Conservation (phyloP, 2,888 invertebrate species). For the Toxonevra muliebris region DNA sequence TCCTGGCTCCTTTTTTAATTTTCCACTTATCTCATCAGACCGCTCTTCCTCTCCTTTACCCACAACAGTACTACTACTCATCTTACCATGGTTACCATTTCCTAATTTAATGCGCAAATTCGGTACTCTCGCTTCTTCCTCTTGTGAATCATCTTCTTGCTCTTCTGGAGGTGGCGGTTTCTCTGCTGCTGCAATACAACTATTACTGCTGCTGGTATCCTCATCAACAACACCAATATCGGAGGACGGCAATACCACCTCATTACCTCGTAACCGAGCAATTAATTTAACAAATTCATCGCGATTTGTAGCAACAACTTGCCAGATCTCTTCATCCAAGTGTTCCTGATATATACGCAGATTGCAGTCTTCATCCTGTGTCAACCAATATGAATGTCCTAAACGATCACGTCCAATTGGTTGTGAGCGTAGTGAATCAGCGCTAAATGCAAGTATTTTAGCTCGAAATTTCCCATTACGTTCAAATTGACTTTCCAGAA, state of each 20-base stretch:
- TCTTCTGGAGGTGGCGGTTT: conserved; percentile 53
- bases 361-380: conserved; percentile 88
- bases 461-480: conserved; percentile 92
- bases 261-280: conserved; percentile 77
- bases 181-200: conserved; percentile 47
- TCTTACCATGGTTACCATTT: conserved; percentile 34
- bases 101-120: conserved; percentile 61
- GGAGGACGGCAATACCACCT: conserved; percentile 68
- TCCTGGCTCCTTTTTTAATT: conserved; percentile 10
- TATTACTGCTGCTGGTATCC: conserved; percentile 73
- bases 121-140: conserved; percentile 65
- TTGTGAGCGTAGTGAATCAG: conserved; percentile 82
- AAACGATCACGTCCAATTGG: conserved; percentile 92
- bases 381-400: conserved; percentile 94
- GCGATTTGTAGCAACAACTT: conserved; percentile 86
- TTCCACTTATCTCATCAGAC: conserved; percentile 42
- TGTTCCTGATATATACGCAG: conserved; percentile 94
- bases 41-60: conserved; percentile 42
- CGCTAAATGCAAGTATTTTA: conserved; percentile 80
- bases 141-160: conserved; percentile 68
- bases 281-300: conserved; percentile 85
- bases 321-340: conserved; percentile 95
- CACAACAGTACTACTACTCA: conserved; percentile 12
- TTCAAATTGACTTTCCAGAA: conserved; percentile 95
- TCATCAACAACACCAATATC: conserved; percentile 71